phyloP scores from a whole-genome alignment of 2,113 vertebrate genomes.

The Sinocyclocheilus anshuiensis region DNA sequence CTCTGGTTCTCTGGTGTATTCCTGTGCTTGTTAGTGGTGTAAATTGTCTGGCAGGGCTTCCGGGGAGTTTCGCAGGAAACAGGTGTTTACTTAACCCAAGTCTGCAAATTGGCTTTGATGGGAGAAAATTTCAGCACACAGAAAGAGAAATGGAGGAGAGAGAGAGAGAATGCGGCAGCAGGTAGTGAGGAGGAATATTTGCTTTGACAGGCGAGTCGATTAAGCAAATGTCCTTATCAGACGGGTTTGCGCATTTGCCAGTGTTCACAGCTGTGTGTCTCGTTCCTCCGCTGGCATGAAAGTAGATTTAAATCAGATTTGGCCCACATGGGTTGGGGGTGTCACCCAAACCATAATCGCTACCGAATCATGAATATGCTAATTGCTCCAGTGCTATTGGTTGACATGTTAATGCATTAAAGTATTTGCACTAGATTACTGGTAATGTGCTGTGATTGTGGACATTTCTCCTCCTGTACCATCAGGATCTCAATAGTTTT shows the following conservation, averaged over 20 bases:
- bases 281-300: slow-evolving; percentile 46
- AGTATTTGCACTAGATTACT: slow-evolving; percentile 29
- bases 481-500: not conserved
- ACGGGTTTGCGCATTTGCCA: slow-evolving; percentile 24
- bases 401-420: slow-evolving; percentile 46
- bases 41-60: slow-evolving; percentile 54
- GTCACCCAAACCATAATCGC: slow-evolving; percentile 48
- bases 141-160: slow-evolving; percentile 9
- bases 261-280: slow-evolving; percentile 52
- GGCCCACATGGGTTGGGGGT: slow-evolving; percentile 33
- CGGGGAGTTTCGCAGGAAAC: slow-evolving; percentile 47
- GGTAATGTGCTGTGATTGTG: not conserved
- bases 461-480: not conserved
- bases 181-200: slow-evolving; percentile 29
- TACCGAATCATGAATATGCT: slow-evolving; percentile 54
- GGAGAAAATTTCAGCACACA: slow-evolving; percentile 11
- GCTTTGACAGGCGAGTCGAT: slow-evolving; percentile 54
- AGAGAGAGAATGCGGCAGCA: not conserved
- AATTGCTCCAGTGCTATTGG: slow-evolving; percentile 33
- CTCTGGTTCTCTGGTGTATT: slow-evolving; percentile 48
- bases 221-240: slow-evolving; percentile 57
- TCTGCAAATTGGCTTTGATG: slow-evolving; percentile 48
- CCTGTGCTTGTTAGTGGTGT: slow-evolving; percentile 59
- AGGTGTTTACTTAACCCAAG: slow-evolving; percentile 62
- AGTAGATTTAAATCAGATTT: slow-evolving; percentile 62